Base-by-base conservation (phyloP, 2,113 vertebrate genomes). In the Mixornis gularis region DNA sequence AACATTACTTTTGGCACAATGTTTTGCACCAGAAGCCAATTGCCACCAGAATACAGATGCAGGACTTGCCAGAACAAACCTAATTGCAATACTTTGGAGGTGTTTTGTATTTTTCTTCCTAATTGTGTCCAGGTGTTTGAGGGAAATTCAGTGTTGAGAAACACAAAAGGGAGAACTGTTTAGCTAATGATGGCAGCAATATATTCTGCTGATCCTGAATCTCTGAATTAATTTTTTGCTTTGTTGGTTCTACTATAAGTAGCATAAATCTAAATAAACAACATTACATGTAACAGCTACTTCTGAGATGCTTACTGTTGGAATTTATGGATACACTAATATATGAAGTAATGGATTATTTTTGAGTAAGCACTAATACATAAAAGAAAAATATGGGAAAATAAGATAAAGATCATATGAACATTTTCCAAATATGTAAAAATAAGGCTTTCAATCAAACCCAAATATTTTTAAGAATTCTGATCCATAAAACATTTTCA, bases 21-120 rank as follows among this genome's bases (percentile, higher is more conserved):
- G 36, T 49, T 83, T 94, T 63, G 53, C 0, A 0, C 59, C 79
- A 90, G 92, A 73, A 95, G 90, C 94, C 93, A 95, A 59, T 13
- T 90, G 88, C 88, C 92, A 94, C 62, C 62, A 83, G 79, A 95
- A 93, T 64, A 77, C 79, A 95, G 87, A 70, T 73, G 79, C 46
- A 91, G 79, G 52, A 85, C 55, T 69, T 94, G 92, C 95, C 95
- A 96, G 92, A 95, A 94, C 55, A 96, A 96, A 95, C 85, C 82
- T 90, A 90, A 92, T 68, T 94, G 92, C 88, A 90, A n/a, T 94
- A 74, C 77, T 94, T 94, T 5, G n/a, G 79, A 95, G 72, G 82
- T 88, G 79, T 64, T 96, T 94, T 90, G 40, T 93, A 32, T 94
- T 95, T 96, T 95, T 84, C 68, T 95, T 95, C 40, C 56, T 95